Evolutionary conservation across 1,140 invertebrate species (phyloP).

Genomic region (Anastatus disparis): DNA sequence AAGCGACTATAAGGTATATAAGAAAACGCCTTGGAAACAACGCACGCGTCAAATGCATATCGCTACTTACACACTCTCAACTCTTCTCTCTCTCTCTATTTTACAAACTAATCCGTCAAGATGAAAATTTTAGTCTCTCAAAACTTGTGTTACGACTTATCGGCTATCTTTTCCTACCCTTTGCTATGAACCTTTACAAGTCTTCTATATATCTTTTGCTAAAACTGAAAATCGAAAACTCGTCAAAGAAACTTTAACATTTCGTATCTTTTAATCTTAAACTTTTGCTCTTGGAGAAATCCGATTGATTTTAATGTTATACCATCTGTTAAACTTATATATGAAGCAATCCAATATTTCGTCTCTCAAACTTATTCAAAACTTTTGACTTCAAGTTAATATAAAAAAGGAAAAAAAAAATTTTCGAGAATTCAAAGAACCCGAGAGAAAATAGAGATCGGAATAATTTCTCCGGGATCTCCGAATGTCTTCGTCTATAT

Average conservation of each 20-base stretch:
- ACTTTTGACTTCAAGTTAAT: not conserved
- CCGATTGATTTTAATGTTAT: not conserved
- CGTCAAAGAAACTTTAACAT: not conserved
- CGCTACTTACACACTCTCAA: conserved; percentile 31
- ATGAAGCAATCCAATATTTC: no score
- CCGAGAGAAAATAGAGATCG: not conserved
- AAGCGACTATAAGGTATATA: no score
- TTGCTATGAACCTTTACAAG: no score
- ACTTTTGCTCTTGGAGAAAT: no score
- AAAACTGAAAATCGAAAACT: conserved; percentile 12
- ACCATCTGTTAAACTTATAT: no score
- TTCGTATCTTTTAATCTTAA: not conserved
- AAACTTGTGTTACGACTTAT: conserved; percentile 23
- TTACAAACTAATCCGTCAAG: not conserved
- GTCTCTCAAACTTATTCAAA: no score
- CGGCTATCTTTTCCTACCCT: not conserved
- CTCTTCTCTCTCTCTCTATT: not conserved
- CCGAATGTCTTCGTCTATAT: no score
- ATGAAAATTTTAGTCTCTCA: conserved; percentile 29
- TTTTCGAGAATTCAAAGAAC: not conserved
- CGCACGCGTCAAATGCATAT: conserved; percentile 61
- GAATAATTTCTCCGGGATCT: not conserved
- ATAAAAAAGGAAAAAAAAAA: not conserved
- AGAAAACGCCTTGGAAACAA: conserved; percentile 49
- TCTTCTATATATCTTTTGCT: no score